Conservation (phyloP, 2,797 vertebrate genomes). For the Esox lucius region DNA sequence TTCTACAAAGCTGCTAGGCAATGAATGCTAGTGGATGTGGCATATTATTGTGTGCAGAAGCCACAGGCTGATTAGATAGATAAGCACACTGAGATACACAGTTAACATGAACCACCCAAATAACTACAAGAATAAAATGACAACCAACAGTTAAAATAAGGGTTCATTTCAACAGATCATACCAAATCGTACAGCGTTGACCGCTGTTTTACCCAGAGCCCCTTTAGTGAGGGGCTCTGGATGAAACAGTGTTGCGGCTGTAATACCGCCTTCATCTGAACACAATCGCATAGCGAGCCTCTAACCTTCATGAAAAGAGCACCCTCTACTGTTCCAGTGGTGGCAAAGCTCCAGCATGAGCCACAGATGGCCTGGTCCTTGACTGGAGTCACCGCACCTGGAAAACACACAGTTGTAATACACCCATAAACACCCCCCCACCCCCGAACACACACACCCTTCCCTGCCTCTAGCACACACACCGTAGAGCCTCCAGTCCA, state of each 20-base stretch:
- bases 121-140: too few species aligned
- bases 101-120: too few species aligned
- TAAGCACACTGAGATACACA: too few species aligned
- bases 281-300: background rate
- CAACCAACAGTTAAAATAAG: too few species aligned
- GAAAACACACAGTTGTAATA: background rate
- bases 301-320: constrained; percentile 82
- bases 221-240: too few species aligned
- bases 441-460: background rate
- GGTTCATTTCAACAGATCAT: too few species aligned
- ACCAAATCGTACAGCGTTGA: too few species aligned
- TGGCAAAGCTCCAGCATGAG: constrained; percentile 82
- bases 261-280: background rate
- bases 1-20: constrained; percentile 46
- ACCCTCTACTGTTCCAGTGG: constrained; percentile 79
- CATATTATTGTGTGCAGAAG: background rate
- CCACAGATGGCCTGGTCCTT: constrained; percentile 82
- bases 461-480: background rate
- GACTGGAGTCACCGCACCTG: constrained; percentile 80
- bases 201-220: too few species aligned
- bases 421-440: background rate
- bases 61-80: too few species aligned
- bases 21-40: background rate
- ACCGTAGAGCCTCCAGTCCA: constrained; percentile 82
- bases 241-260: background rate